Evolutionary conservation across 1,140 invertebrate species (phyloP).

Genomic region (Acromyrmex charruanus): DNA sequence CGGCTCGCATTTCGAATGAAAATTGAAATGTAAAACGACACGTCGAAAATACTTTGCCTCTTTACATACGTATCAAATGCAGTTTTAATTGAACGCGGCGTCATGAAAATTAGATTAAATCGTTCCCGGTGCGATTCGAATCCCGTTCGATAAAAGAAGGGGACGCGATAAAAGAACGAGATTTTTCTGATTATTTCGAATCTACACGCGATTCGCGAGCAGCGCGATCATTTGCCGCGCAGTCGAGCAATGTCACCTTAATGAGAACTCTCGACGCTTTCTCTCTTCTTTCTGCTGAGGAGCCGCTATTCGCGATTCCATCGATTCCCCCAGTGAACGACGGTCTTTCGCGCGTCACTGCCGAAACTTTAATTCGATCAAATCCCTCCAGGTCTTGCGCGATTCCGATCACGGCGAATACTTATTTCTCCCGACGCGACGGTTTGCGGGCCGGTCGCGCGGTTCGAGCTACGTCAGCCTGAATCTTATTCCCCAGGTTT

Average conservation of each 20-base stretch:
- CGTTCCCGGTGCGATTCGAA: not conserved
- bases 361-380: slow-evolving; percentile 55
- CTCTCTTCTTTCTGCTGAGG: not conserved
- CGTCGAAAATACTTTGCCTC: slow-evolving; percentile 7
- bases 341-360: slow-evolving; percentile 12
- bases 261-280: slow-evolving; percentile 35
- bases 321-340: not conserved
- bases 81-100: slow-evolving; percentile 28
- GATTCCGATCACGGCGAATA: slow-evolving; percentile 49
- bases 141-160: not conserved
- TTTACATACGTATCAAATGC: slow-evolving; percentile 12
- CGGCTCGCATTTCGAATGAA: slow-evolving; percentile 10
- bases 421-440: slow-evolving; percentile 52
- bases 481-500: slow-evolving; percentile 56
- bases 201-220: not conserved
- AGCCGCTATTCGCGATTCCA: not conserved
- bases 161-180: not conserved
- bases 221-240: not conserved
- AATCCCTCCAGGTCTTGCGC: slow-evolving; percentile 1
- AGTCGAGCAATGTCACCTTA: slow-evolving; percentile 14
- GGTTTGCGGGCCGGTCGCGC: slow-evolving; percentile 7
- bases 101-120: slow-evolving; percentile 53
- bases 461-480: slow-evolving; percentile 63
- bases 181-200: slow-evolving; percentile 37
- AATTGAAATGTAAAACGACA: slow-evolving; percentile 44